These are phyloP conservation scores for Mastomys coucha DNA, from an alignment of 2,113 vertebrate genomes.

Conservation along the genomic window DNA sequence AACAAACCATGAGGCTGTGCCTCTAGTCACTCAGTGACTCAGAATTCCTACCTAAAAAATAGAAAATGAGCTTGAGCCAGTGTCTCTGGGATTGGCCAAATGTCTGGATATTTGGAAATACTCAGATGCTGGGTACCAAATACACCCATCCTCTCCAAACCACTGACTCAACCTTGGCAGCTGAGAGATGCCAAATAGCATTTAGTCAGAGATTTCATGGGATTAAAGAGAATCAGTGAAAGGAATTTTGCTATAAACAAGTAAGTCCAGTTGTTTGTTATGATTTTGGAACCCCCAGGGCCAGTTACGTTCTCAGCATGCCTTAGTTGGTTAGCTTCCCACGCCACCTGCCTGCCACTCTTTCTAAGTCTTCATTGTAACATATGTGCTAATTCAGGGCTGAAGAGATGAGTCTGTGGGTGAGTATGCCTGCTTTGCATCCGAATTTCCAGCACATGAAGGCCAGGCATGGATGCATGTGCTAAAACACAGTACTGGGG, in stretches of 20 bases:
- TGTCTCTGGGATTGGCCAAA: constrained; percentile 61
- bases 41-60: constrained; percentile 62
- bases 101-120: constrained; percentile 60
- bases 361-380: not conserved
- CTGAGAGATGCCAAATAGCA: constrained; percentile 58
- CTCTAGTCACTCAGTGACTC: constrained; percentile 30
- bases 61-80: constrained; percentile 32
- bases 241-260: constrained; percentile 67
- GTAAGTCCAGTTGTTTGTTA: constrained; percentile 38
- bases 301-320: not conserved
- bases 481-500: not conserved
- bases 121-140: constrained; percentile 30
- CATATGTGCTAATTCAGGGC: too few species aligned
- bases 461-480: not conserved
- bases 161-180: constrained; percentile 75
- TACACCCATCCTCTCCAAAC: not conserved
- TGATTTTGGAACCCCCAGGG: not conserved
- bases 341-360: not conserved
- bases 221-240: constrained; percentile 60
- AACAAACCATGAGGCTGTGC: not conserved
- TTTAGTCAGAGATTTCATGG: constrained; percentile 64
- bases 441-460: not conserved
- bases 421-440: not conserved
- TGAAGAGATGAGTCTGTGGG: not conserved
- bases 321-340: not conserved